Conservation (phyloP, 2,113 vertebrate species). For the Nerophis ophidion region DNA sequence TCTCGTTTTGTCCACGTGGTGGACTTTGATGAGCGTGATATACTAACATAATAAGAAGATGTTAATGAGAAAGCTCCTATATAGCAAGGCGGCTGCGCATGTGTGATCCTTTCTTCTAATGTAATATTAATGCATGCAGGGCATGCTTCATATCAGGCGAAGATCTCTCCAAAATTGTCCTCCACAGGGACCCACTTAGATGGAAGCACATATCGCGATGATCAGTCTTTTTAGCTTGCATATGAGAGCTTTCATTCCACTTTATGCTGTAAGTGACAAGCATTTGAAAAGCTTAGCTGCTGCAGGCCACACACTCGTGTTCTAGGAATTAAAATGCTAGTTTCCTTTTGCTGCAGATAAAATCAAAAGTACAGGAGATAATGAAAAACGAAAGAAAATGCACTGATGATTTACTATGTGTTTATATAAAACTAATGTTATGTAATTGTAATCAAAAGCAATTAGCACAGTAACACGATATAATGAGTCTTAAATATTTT, state of each 20-base stretch:
- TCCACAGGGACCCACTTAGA: slow-evolving; percentile 68
- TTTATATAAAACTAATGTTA: neutral
- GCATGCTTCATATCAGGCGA: slow-evolving; percentile 67
- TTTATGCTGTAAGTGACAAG: slow-evolving; percentile 38
- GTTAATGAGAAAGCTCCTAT: slow-evolving; percentile 57
- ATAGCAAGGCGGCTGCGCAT: slow-evolving; percentile 49
- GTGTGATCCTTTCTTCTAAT: slow-evolving; percentile 64
- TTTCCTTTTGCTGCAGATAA: slow-evolving; percentile 3
- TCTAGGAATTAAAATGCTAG: neutral
- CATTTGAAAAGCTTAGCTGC: slow-evolving; percentile 30
- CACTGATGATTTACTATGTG: too few relatives aligned
- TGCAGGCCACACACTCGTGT: slow-evolving; percentile 4
- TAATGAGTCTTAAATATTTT: too few relatives aligned
- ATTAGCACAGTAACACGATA: neutral
- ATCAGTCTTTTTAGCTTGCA: slow-evolving; percentile 59
- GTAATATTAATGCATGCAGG: slow-evolving; percentile 72
- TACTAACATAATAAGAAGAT: slow-evolving; percentile 66
- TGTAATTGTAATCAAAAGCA: neutral
- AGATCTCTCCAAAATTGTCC: slow-evolving; percentile 67
- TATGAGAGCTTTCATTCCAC: slow-evolving; percentile 48
- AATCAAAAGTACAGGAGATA: neutral
- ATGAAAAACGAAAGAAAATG: too few relatives aligned
- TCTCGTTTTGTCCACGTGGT: slow-evolving; percentile 45
- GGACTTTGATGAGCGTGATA: slow-evolving; percentile 65
- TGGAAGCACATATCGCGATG: slow-evolving; percentile 61